Base-by-base conservation (phyloP, 1,140 invertebrate genomes). In the Tribolium castaneum region DNA sequence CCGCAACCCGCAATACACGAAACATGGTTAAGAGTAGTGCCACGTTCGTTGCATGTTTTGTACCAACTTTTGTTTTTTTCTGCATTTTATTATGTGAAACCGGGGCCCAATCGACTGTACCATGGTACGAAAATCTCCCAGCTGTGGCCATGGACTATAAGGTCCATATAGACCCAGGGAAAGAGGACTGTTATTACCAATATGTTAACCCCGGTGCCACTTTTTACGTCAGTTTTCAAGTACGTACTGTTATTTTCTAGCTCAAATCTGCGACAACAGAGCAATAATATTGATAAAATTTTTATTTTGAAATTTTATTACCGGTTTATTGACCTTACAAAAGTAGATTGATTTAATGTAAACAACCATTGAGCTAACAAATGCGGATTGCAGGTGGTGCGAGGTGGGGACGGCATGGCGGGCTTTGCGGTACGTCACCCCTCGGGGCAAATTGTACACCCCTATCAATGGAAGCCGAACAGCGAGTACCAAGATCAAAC, bases 91-190 rank as follows among this genome's bases (percentile, higher is more conserved):
- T 45, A 49, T 51, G 16, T 59, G 25, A 75, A 22, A 75, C 34
- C 50, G 49, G 59, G 13, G 50, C 39, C 22, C 78, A 79, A 73
- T 34, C 80, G n/a, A 85, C 85, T 10, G 78, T 85, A 70, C 91
- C 91, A 82, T 95, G 93, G 93, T 94, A 94, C 85, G 94, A 95
- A 87, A 92, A 92, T 77, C 84, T 95, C 62, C 96, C 96, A 3
- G 96, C 96, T 10, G 94, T 97, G 14, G 95, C 95, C 0, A 97
- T 97, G 95, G 96, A 98, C 81, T 97, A 97, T 86, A 97, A 97
- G 90, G 94, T 98, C 12, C 95, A 97, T 86, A 93, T 98, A 75
- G 96, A 98, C 85, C 93, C 96, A 6, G 95, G 96, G 30, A 97
- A 97, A 88, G 96, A 98, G 87, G 96, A 98, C 83, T 98, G 96